A percentile compares a stretch with the other conserved stretches of the same genome.
These are phyloP conservation scores for Falcunculus frontatus DNA, from an alignment of 2,113 vertebrate genomes.

Conservation along the genomic window DNA sequence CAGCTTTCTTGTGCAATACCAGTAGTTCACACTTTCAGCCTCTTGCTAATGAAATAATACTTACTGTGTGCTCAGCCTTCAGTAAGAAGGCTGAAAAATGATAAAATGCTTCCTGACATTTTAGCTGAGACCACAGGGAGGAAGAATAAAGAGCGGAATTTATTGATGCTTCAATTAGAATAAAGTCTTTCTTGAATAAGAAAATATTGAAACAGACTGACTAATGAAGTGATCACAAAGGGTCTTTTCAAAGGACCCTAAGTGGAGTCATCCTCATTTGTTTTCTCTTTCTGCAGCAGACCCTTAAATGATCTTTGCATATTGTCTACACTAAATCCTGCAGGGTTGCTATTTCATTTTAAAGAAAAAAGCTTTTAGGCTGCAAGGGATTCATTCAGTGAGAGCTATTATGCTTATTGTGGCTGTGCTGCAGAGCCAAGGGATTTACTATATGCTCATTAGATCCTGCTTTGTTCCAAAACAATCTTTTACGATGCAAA, in stretches of 20 bases:
- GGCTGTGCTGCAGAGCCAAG: conserved; percentile 54
- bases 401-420: conserved; percentile 59
- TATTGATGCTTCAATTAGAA: conserved; percentile 40
- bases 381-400: conserved; percentile 49
- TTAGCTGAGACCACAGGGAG: conserved; percentile 29
- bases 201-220: conserved; percentile 56
- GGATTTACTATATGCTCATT: conserved; percentile 62
- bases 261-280: conserved; percentile 7
- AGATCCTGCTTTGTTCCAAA: conserved; percentile 62
- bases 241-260: conserved; percentile 45
- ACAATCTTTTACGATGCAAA: conserved; percentile 62
- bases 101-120: conserved; percentile 28
- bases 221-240: conserved; percentile 49
- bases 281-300: conserved; percentile 15
- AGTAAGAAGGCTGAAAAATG: neutral
- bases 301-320: conserved; percentile 35
- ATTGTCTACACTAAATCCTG: conserved; percentile 49
- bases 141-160: conserved; percentile 14
- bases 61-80: neutral
- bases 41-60: neutral
- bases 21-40: neutral
- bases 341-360: conserved; percentile 36
- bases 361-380: conserved; percentile 61
- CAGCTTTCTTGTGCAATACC: neutral
- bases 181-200: conserved; percentile 25